A percentile compares a stretch with the other conserved stretches of the same genome.
These are phyloP conservation scores for Mellivora capensis DNA, from an alignment of 2,113 vertebrate genomes.

Conservation along the genomic window DNA sequence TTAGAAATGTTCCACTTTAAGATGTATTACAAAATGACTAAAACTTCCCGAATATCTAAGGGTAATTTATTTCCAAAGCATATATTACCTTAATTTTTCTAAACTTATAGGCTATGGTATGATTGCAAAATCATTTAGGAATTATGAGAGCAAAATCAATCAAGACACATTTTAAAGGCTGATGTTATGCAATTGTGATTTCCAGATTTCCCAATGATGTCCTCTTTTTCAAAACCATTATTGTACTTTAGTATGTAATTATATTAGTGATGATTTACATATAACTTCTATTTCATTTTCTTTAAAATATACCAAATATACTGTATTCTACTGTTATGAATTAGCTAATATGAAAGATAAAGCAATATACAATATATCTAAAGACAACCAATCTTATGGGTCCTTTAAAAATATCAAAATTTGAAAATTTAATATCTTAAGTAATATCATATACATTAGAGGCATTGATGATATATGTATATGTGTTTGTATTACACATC, in stretches of 20 bases:
- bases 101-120: not conserved
- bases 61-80: not conserved
- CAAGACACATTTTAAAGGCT: not conserved
- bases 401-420: not conserved
- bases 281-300: not conserved
- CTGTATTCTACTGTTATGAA: not conserved
- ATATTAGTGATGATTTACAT: not conserved
- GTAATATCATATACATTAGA: not conserved
- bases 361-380: not conserved
- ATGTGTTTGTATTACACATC: not conserved
- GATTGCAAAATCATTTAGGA: slow-evolving; percentile 14
- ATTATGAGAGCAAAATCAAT: not conserved
- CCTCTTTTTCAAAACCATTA: slow-evolving; percentile 10
- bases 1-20: not conserved
- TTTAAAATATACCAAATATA: slow-evolving; percentile 24
- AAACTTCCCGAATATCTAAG: not conserved
- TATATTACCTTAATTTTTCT: not conserved
- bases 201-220: not conserved
- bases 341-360: slow-evolving; percentile 2
- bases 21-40: not conserved
- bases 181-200: not conserved
- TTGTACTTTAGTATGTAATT: slow-evolving; percentile 14
- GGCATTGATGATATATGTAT: not conserved
- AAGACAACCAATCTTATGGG: not conserved
- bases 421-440: not conserved